Evolutionary conservation across 2,113 vertebrate genomes (phyloP).

Genomic region (Pipra filicauda): DNA sequence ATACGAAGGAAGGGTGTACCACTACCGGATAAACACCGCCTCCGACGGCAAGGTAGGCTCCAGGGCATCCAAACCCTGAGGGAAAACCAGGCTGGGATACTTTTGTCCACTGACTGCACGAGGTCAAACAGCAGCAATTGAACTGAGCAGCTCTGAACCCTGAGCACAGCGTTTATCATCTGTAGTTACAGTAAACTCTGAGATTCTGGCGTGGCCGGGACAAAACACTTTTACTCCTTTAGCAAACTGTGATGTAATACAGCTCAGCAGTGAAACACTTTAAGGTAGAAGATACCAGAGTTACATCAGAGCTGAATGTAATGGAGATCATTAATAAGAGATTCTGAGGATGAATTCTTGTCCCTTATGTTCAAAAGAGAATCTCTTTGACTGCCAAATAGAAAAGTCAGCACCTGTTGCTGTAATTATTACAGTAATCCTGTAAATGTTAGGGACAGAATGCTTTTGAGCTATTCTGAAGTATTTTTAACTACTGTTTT

Average conservation of each 20-base stretch:
- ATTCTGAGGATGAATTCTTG: not conserved
- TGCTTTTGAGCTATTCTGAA: not conserved
- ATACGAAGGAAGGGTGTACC: conserved; percentile 90
- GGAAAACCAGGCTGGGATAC: fast-evolving
- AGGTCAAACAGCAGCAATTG: fast-evolving
- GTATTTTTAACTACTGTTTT: conserved; percentile 18
- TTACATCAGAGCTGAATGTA: not conserved
- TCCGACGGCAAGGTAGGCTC: conserved; percentile 91
- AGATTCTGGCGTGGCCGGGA: not conserved
- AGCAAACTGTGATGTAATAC: not conserved
- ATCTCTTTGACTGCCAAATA: not conserved
- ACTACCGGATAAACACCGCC: conserved; percentile 98
- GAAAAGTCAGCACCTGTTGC: not conserved
- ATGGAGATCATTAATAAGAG: not conserved
- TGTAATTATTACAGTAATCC: not conserved
- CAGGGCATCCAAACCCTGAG: fast-evolving
- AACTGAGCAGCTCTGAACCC: not conserved
- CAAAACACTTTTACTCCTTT: not conserved
- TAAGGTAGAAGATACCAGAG: not conserved
- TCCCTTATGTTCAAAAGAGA: not conserved
- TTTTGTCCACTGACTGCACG: not conserved
- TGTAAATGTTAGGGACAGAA: not conserved
- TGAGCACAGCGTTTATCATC: fast-evolving
- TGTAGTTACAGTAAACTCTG: fast-evolving
- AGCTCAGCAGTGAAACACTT: not conserved